A percentile compares a stretch with the other conserved stretches of the same genome.
phyloP scores from a whole-genome alignment of 2,888 invertebrate species.

The Dichetophora obliterata region DNA sequence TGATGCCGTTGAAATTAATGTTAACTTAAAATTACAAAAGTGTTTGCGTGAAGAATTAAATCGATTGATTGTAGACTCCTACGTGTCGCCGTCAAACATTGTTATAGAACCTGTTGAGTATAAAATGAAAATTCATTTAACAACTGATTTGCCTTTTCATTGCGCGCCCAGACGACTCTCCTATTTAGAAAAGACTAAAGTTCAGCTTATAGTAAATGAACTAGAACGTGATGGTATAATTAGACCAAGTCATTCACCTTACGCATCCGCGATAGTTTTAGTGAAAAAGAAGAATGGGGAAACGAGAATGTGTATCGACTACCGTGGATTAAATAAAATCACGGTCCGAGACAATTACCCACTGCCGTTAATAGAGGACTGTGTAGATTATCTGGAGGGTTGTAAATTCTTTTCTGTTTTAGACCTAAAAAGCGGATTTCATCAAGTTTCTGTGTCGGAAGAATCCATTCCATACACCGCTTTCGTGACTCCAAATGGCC shows the following conservation, averaged over 20 bases:
- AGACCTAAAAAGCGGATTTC: not conserved
- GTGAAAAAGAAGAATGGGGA: not conserved
- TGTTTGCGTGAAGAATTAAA: not conserved
- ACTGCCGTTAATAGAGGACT: not conserved
- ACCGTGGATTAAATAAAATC: not conserved
- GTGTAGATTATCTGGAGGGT: not conserved
- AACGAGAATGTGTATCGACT: not conserved
- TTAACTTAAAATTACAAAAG: not conserved
- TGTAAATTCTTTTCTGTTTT: not conserved
- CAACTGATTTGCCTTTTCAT: conserved; percentile 29
- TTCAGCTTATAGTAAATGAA: not conserved
- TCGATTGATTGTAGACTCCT: conserved; percentile 17
- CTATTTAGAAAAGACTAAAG: not conserved
- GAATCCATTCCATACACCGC: not conserved
- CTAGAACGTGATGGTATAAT: not conserved
- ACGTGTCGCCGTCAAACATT: not conserved
- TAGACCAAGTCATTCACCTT: not conserved
- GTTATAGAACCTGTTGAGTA: conserved; percentile 19
- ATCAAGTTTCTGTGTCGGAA: not conserved
- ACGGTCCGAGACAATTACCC: not conserved
- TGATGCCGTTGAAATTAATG: conserved; percentile 10
- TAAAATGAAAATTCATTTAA: conserved; percentile 38
- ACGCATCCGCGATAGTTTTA: not conserved
- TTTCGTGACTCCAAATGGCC: not conserved
- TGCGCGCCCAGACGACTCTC: not conserved